phyloP scores from a whole-genome alignment of 2,113 vertebrate genomes.

The Protomyctophum bolini region DNA sequence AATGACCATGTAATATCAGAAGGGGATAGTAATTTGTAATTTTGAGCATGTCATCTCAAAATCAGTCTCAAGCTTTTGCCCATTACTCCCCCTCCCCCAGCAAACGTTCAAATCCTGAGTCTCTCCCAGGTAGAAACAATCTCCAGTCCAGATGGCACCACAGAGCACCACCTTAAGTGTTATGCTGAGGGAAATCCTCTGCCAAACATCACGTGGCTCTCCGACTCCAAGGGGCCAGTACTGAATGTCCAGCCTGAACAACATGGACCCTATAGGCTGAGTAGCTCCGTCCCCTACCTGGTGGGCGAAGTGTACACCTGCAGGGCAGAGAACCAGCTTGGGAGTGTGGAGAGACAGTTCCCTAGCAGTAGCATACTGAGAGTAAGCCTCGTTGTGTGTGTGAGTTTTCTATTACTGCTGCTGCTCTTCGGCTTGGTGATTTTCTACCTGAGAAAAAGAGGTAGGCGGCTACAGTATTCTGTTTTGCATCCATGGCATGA shows the following conservation, averaged over 20 bases:
- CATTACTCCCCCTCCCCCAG: not conserved
- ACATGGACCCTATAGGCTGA: not conserved
- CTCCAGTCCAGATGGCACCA: not conserved
- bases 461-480: not conserved
- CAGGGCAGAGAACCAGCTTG: conserved; percentile 22
- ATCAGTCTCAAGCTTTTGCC: too few species aligned
- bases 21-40: not conserved
- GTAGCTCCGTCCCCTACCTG: not conserved
- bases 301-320: conserved; percentile 8
- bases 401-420: not conserved
- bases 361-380: not conserved
- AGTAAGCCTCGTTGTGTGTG: not conserved
- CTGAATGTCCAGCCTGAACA: too few species aligned
- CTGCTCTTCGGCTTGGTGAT: not conserved
- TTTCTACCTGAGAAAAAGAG: conserved; percentile 4
- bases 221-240: not conserved
- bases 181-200: conserved; percentile 12
- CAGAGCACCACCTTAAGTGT: conserved; percentile 7
- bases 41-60: too few species aligned
- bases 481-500: too few species aligned
- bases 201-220: conserved; percentile 15
- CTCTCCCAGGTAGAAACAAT: not conserved
- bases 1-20: not conserved
- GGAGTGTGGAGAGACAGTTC: not conserved
- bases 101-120: conserved; percentile 10